Evolutionary conservation across 2,113 vertebrate genomes (phyloP).

Genomic region (Pterocles gutturalis): DNA sequence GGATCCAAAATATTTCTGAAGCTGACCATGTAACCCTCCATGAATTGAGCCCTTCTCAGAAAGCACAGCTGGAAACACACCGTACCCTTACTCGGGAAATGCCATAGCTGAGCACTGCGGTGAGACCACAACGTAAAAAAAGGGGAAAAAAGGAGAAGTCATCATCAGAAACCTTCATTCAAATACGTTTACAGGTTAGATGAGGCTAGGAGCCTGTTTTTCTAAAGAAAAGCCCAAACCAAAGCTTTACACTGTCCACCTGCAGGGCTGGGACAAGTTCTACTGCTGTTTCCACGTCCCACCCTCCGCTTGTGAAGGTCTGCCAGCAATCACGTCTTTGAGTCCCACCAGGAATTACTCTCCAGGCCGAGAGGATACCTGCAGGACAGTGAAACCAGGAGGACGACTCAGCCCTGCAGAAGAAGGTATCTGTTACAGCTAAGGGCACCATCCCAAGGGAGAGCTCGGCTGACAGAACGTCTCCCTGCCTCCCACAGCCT

Average conservation of each 20-base stretch:
- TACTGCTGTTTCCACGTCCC: not conserved
- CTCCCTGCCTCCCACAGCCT: not conserved
- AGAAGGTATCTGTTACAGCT: rapidly evolving
- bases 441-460: not conserved
- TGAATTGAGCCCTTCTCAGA: not conserved
- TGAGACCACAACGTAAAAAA: not conserved
- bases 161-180: rapidly evolving
- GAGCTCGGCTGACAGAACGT: not conserved
- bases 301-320: not conserved
- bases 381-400: not conserved
- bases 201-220: not conserved
- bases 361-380: not conserved
- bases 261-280: not conserved
- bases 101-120: not conserved
- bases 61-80: not conserved
- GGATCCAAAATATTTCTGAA: not conserved
- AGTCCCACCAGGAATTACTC: not conserved
- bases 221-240: not conserved
- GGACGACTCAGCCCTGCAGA: not conserved
- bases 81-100: rapidly evolving
- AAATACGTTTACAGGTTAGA: not conserved
- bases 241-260: not conserved
- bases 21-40: not conserved
- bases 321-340: not conserved
- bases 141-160: not conserved